Evolutionary conservation across 2,888 invertebrate genomes (phyloP).

Genomic region (Agrotis ipsilon): DNA sequence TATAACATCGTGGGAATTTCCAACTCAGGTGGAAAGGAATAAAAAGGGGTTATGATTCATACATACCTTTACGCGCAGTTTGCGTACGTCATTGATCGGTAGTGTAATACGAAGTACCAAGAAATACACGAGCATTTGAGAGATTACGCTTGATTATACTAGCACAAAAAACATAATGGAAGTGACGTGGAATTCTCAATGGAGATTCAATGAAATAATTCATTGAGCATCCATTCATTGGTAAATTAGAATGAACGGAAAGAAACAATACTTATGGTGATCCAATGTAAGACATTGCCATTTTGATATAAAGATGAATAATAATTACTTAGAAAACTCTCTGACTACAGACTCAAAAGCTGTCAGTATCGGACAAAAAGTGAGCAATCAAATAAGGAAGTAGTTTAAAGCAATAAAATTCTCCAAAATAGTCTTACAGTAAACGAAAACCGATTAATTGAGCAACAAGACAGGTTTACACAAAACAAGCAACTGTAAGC

Average conservation of each 20-base stretch:
- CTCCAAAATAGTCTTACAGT: slow-evolving; percentile 14
- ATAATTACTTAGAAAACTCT: not conserved
- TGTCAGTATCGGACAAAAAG: not conserved
- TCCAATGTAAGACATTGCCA: slow-evolving; percentile 30
- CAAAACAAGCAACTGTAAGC: slow-evolving; percentile 9
- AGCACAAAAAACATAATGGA: slow-evolving; percentile 29
- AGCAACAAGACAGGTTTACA: slow-evolving; percentile 37
- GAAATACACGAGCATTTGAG: slow-evolving; percentile 15
- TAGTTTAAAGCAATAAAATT: slow-evolving; percentile 16
- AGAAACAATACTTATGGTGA: slow-evolving; percentile 16
- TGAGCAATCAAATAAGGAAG: slow-evolving; percentile 25
- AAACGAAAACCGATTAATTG: slow-evolving; percentile 34
- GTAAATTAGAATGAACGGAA: slow-evolving; percentile 37
- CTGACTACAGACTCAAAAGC: not conserved
- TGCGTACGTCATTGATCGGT: slow-evolving; percentile 58
- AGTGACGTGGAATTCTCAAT: slow-evolving; percentile 15
- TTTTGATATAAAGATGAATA: slow-evolving; percentile 1
- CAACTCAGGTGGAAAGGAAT: slow-evolving; percentile 67
- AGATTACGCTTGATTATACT: slow-evolving; percentile 17
- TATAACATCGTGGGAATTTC: slow-evolving; percentile 77
- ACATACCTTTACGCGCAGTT: slow-evolving; percentile 61
- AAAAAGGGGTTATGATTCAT: slow-evolving; percentile 77
- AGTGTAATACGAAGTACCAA: slow-evolving; percentile 23
- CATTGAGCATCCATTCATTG: slow-evolving; percentile 37
- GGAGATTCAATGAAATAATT: slow-evolving; percentile 16